Evolutionary conservation across 1,140 invertebrate genomes (phyloP).

Genomic region (Liolophura sinensis): DNA sequence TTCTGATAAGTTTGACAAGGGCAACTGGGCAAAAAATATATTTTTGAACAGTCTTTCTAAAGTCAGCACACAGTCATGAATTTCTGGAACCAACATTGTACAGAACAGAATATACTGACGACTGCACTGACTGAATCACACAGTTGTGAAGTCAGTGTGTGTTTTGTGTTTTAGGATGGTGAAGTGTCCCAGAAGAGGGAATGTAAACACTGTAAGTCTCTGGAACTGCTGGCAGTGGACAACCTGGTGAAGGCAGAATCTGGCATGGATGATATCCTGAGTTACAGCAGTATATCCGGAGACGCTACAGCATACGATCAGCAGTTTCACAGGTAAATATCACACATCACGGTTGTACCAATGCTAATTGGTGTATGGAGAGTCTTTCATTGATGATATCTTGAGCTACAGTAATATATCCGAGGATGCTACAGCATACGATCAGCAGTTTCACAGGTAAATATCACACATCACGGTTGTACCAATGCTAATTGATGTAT

Average conservation of each 20-base stretch:
- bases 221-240: constrained; percentile 46
- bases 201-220: constrained; percentile 21
- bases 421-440: constrained; percentile 48
- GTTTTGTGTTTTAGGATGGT: constrained; percentile 26
- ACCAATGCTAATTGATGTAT: too few relatives aligned
- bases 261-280: constrained; percentile 42
- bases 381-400: constrained; percentile 41
- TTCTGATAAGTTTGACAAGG: too few relatives aligned
- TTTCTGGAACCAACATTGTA: too few relatives aligned
- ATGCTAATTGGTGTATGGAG: constrained; percentile 25
- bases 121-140: too few relatives aligned
- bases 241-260: constrained; percentile 29
- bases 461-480: constrained; percentile 33
- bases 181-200: constrained; percentile 36
- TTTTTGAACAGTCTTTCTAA: too few relatives aligned
- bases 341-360: constrained; percentile 42
- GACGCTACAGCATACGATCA: constrained; percentile 52
- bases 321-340: constrained; percentile 47
- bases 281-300: constrained; percentile 50
- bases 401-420: constrained; percentile 49
- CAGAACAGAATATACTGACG: too few relatives aligned
- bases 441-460: constrained; percentile 54
- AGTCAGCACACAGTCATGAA: too few relatives aligned
- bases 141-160: background rate
- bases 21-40: too few relatives aligned